These are phyloP conservation scores for Hyperopisus bebe DNA, from an alignment of 2,113 vertebrate genomes.

Conservation along the genomic window DNA sequence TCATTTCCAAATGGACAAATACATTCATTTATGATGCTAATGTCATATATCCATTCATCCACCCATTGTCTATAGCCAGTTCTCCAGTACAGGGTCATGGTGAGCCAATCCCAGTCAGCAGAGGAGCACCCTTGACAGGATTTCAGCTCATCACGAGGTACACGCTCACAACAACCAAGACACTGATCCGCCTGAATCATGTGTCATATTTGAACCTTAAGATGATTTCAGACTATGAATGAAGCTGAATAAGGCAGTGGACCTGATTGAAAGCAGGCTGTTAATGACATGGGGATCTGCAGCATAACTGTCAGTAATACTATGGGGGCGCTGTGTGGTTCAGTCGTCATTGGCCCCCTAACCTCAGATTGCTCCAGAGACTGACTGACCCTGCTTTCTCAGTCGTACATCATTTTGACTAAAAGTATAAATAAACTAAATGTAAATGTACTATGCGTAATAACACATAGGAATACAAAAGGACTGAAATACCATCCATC, in stretches of 20 bases:
- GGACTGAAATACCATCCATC: neutral
- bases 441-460: neutral
- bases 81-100: neutral
- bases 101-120: neutral
- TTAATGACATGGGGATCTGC: neutral
- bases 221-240: neutral
- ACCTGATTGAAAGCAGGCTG: neutral
- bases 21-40: neutral
- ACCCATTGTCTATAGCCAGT: neutral
- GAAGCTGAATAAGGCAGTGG: neutral
- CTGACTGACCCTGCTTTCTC: neutral
- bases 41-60: neutral
- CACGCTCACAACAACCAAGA: neutral
- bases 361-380: neutral
- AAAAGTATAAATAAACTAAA: neutral
- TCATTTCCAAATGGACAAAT: neutral
- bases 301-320: neutral
- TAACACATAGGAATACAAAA: neutral
- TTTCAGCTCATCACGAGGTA: neutral
- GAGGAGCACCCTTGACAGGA: neutral
- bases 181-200: neutral
- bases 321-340: neutral
- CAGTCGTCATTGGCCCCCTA: neutral
- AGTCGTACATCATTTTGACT: neutral
- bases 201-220: neutral